These are phyloP conservation scores for Myrmecobius fasciatus DNA, from an alignment of 2,113 vertebrate genomes.

Conservation along the genomic window DNA sequence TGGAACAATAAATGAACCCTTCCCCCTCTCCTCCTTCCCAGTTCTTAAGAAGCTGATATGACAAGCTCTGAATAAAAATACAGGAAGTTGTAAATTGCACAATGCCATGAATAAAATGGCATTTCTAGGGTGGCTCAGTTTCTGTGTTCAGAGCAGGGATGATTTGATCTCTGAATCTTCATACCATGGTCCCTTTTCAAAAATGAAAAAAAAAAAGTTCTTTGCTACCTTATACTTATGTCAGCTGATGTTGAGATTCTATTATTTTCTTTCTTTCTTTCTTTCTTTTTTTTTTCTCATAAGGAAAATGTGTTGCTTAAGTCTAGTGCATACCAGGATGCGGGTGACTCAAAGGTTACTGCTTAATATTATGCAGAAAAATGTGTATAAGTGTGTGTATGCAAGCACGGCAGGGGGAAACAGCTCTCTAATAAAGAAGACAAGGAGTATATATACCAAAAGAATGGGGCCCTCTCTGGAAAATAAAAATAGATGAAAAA, in stretches of 20 bases:
- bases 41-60: slow-evolving; percentile 10
- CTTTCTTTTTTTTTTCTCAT: slow-evolving; percentile 16
- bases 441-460: neutral
- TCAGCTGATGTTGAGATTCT: neutral
- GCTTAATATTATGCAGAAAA: slow-evolving; percentile 40
- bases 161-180: neutral
- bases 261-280: neutral
- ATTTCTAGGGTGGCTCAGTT: neutral
- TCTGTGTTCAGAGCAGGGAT: neutral
- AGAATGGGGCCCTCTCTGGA: slow-evolving; percentile 37
- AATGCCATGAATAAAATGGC: neutral
- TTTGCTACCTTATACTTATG: neutral
- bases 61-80: slow-evolving; percentile 36
- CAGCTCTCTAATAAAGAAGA: slow-evolving; percentile 11
- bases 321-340: slow-evolving; percentile 55
- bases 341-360: slow-evolving; percentile 58
- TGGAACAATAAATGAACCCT: neutral
- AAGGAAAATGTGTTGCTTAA: neutral
- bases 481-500: neutral
- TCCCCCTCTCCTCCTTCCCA: slow-evolving; percentile 1
- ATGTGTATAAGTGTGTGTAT: neutral
- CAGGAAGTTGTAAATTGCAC: slow-evolving; percentile 28
- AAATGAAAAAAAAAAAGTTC: neutral
- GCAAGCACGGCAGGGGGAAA: neutral
- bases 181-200: slow-evolving; percentile 2